These are phyloP conservation scores for Drosophila kuntzei DNA, from an alignment of 2,888 invertebrate genomes.

Conservation along the genomic window DNA sequence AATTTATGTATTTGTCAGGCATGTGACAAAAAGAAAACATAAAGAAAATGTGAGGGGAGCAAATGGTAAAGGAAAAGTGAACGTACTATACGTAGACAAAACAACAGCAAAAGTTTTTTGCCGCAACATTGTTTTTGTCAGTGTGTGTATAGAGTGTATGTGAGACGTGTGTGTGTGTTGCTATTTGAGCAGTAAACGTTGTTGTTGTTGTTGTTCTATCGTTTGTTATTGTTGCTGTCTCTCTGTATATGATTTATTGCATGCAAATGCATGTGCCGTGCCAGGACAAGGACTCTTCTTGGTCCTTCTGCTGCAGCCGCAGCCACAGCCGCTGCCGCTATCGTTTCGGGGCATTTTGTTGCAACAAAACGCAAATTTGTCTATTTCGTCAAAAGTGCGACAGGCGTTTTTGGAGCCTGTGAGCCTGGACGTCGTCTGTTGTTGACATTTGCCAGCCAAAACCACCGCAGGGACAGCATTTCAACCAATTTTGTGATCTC, in stretches of 20 bases:
- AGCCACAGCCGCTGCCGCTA: slow-evolving; percentile 27
- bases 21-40: slow-evolving; percentile 35
- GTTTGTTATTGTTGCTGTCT: slow-evolving; percentile 74
- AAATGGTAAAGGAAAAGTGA: slow-evolving; percentile 29
- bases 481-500: slow-evolving; percentile 24
- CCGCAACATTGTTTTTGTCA: slow-evolving; percentile 69
- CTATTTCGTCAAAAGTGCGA: slow-evolving; percentile 83
- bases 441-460: slow-evolving; percentile 79
- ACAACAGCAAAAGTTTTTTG: slow-evolving; percentile 66
- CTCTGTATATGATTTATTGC: slow-evolving; percentile 81
- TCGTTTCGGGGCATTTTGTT: slow-evolving; percentile 70
- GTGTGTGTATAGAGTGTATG: slow-evolving; percentile 7
- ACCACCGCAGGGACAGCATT: slow-evolving; percentile 51
- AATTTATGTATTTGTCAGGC: slow-evolving; percentile 83
- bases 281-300: slow-evolving; percentile 45
- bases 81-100: slow-evolving; percentile 44
- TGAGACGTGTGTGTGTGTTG: slow-evolving; percentile 3
- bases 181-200: slow-evolving; percentile 38
- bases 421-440: slow-evolving; percentile 66
- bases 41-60: slow-evolving; percentile 16
- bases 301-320: slow-evolving; percentile 29
- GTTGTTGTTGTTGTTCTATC: slow-evolving; percentile 36
- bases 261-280: slow-evolving; percentile 75
- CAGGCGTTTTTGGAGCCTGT: slow-evolving; percentile 69
- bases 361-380: slow-evolving; percentile 84